Evolutionary conservation across 1,140 invertebrate species (phyloP).

Genomic region (Drosophila santomea): DNA sequence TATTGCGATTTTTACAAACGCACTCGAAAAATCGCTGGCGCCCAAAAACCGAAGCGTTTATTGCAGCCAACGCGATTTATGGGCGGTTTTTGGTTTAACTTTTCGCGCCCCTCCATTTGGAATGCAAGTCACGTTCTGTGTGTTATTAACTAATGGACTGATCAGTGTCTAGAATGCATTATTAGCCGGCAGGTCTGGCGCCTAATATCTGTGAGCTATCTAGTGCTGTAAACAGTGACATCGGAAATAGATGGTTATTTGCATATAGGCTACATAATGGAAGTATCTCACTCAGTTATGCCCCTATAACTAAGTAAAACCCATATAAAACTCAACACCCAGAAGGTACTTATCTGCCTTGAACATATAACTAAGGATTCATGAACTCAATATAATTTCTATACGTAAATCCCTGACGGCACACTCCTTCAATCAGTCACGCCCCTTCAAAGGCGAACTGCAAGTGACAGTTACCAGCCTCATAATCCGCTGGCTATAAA

Average conservation of each 20-base stretch:
- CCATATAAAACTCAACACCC: too few relatives aligned
- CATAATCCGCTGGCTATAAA: constrained; percentile 75
- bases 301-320: too few relatives aligned
- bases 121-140: constrained; percentile 27
- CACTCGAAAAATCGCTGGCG: constrained; percentile 59
- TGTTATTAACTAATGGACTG: not conserved
- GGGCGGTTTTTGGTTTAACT: constrained; percentile 19
- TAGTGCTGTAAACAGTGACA: not conserved
- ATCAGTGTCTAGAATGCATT: not conserved
- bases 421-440: constrained; percentile 36
- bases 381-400: constrained; percentile 5
- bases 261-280: not conserved
- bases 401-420: not conserved
- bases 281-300: too few relatives aligned
- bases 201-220: not conserved
- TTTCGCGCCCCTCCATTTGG: not conserved
- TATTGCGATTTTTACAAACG: constrained; percentile 84
- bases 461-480: constrained; percentile 74
- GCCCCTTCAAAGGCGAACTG: constrained; percentile 35
- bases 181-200: not conserved
- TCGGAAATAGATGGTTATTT: not conserved
- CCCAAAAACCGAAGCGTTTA: constrained; percentile 39
- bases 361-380: not conserved
- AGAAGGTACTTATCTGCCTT: not conserved
- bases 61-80: constrained; percentile 47